A percentile compares a stretch with the other conserved stretches of the same genome.
phyloP scores from a whole-genome alignment of 64 coral and sea anemone species.

The Actinia equina region DNA sequence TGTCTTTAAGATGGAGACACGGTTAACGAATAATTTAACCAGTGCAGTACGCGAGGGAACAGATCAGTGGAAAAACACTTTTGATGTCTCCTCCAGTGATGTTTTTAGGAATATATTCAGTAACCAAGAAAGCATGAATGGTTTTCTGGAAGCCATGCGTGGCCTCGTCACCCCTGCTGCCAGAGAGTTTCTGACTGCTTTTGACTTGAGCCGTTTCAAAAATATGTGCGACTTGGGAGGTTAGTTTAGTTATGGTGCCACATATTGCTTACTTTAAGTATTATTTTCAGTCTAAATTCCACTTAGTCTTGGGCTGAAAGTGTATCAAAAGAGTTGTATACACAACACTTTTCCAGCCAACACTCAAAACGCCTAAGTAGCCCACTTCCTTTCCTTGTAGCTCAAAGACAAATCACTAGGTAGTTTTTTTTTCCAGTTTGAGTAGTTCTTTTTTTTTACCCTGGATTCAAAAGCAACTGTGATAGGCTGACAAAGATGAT shows the following conservation, averaged over 20 bases:
- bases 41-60: conserved; percentile 48
- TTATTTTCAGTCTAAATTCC: too few relatives aligned
- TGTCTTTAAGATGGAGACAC: not conserved
- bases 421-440: not conserved
- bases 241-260: not conserved
- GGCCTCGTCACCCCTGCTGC: not conserved
- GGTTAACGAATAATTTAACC: conserved; percentile 14
- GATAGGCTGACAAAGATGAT: too few relatives aligned
- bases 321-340: not conserved
- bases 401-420: not conserved
- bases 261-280: too few relatives aligned
- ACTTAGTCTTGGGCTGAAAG: too few relatives aligned
- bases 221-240: conserved; percentile 67
- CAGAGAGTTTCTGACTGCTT: conserved; percentile 14
- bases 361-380: not conserved
- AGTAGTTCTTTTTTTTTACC: not conserved
- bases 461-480: too few relatives aligned
- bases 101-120: not conserved
- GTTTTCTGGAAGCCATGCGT: conserved; percentile 18
- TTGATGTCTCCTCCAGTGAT: not conserved
- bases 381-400: too few relatives aligned
- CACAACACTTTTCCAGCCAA: too few relatives aligned
- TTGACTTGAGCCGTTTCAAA: conserved; percentile 38
- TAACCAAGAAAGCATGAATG: not conserved
- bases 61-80: conserved; percentile 54